These are phyloP conservation scores for Eudyptes chrysolophus DNA, from an alignment of 2,113 vertebrate genomes.

Conservation along the genomic window DNA sequence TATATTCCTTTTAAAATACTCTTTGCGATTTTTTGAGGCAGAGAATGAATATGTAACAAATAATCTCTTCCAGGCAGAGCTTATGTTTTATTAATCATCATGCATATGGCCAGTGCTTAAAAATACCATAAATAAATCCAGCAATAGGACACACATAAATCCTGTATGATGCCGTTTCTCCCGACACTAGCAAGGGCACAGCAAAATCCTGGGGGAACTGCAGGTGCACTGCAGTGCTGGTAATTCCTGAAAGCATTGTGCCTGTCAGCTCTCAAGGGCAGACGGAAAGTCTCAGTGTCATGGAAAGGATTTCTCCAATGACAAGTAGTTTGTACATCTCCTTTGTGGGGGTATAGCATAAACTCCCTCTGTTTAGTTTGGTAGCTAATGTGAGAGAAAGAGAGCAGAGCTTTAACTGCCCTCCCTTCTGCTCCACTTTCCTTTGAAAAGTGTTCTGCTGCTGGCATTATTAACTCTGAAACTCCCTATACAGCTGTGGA, in stretches of 20 bases:
- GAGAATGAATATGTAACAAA: neutral
- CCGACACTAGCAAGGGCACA: neutral
- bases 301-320: constrained; percentile 41
- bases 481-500: constrained; percentile 58
- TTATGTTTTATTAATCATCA: neutral
- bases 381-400: constrained; percentile 51
- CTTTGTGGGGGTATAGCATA: constrained; percentile 51
- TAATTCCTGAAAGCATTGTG: neutral
- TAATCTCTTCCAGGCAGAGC: neutral
- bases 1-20: neutral
- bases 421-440: constrained; percentile 66
- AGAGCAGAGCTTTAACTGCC: constrained; percentile 53
- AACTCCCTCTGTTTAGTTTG: constrained; percentile 60
- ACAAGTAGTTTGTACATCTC: constrained; percentile 18
- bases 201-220: neutral
- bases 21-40: neutral
- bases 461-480: constrained; percentile 64
- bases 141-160: neutral
- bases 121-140: neutral
- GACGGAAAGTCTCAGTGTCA: constrained; percentile 16
- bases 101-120: neutral
- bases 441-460: constrained; percentile 55
- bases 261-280: constrained; percentile 49
- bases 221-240: constrained; percentile 39
- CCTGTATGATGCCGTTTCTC: neutral